phyloP scores from a whole-genome alignment of 2,797 vertebrate species.

The Pseudochirops corinnae region DNA sequence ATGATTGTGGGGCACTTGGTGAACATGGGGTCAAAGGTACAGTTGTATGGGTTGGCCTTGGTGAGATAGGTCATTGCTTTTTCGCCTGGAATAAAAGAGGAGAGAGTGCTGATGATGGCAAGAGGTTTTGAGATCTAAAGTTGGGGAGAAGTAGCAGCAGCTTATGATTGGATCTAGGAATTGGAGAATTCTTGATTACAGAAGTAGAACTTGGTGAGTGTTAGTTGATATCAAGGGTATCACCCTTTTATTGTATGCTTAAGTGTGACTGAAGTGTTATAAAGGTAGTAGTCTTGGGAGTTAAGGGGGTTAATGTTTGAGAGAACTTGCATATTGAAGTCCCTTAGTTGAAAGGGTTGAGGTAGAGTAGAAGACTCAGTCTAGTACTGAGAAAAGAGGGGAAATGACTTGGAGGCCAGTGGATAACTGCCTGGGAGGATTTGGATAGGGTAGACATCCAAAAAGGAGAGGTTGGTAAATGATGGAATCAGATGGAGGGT shows the following conservation, averaged over 20 bases:
- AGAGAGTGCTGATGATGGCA: background rate
- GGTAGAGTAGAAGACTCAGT: too few species aligned
- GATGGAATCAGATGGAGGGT: background rate
- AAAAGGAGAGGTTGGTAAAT: background rate
- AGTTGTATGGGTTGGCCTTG: background rate
- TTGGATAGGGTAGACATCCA: background rate
- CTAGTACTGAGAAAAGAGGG: too few species aligned
- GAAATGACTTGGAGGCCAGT: background rate
- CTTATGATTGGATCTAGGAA: background rate
- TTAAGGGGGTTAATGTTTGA: background rate
- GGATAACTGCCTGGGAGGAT: background rate
- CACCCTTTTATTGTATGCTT: background rate
- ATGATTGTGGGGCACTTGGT: background rate
- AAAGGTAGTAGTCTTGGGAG: background rate
- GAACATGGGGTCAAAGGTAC: background rate
- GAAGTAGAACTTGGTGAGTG: background rate
- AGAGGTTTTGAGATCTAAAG: background rate
- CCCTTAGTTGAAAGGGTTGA: background rate
- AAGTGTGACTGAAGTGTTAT: background rate
- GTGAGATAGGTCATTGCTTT: background rate
- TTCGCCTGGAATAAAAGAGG: background rate
- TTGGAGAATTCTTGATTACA: background rate
- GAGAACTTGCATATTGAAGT: background rate
- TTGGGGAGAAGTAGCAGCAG: background rate
- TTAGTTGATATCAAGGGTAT: background rate